These are phyloP conservation scores for Myrmecobius fasciatus DNA, from an alignment of 2,113 vertebrate genomes.

Conservation along the genomic window DNA sequence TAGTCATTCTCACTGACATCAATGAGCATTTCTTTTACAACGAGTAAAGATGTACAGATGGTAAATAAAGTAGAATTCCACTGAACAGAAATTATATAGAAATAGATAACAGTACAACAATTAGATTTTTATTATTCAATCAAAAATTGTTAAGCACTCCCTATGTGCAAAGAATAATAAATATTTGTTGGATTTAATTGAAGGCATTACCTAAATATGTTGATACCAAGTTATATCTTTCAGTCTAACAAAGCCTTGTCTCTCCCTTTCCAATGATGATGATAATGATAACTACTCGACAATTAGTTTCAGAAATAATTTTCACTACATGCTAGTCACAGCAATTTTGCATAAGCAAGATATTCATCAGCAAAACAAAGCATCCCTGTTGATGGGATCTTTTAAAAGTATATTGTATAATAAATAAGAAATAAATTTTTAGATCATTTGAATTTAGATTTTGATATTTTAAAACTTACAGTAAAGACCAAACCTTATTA, in stretches of 20 bases:
- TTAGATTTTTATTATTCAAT: background rate
- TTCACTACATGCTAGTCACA: background rate
- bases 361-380: background rate
- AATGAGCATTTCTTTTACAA: slow-evolving; percentile 32
- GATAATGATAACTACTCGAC: background rate
- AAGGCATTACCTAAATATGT: background rate
- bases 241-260: background rate
- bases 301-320: background rate
- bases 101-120: background rate
- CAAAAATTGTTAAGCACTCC: background rate
- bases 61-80: slow-evolving; percentile 34
- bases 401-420: background rate
- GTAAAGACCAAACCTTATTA: background rate
- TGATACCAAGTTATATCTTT: background rate
- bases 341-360: background rate
- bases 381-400: fast-evolving
- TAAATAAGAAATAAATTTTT: background rate
- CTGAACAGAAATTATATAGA: slow-evolving; percentile 29
- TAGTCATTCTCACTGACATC: slow-evolving; percentile 1
- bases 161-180: background rate
- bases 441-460: slow-evolving; percentile 4
- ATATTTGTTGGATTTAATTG: background rate
- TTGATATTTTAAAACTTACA: background rate
- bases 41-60: background rate
- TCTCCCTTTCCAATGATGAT: background rate